Evolutionary conservation across 2,113 vertebrate species (phyloP).

Genomic region (Oncorhynchus mykiss): DNA sequence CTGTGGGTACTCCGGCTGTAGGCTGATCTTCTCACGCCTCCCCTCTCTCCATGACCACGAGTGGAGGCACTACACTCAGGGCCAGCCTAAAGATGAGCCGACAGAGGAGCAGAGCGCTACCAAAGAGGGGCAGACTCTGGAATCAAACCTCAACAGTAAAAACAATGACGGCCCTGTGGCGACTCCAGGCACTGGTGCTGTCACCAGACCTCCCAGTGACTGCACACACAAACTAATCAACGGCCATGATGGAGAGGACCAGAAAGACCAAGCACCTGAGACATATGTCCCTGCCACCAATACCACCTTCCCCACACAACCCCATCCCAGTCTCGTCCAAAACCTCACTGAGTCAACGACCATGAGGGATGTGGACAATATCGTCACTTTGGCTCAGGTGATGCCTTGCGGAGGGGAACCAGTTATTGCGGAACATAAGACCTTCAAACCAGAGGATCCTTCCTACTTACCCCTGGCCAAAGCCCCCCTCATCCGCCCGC

Average conservation of each 20-base stretch:
- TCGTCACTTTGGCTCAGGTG: conserved; percentile 39
- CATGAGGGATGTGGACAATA: conserved; percentile 32
- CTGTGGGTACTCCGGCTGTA: conserved; percentile 86
- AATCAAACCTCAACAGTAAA: neutral
- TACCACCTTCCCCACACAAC: neutral
- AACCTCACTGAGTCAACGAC: conserved; percentile 38
- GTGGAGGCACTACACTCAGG: conserved; percentile 83
- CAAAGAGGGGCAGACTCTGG: neutral
- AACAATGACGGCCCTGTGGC: neutral
- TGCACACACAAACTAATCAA: conserved; percentile 33
- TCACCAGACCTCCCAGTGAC: neutral
- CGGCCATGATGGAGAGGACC: conserved; percentile 34
- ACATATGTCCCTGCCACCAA: neutral
- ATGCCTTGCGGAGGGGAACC: neutral
- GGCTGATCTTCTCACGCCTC: conserved; percentile 78
- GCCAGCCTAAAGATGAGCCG: conserved; percentile 46
- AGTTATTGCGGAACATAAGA: conserved; percentile 58
- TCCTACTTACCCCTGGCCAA: conserved; percentile 51
- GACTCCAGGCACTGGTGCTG: neutral
- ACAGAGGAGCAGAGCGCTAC: neutral
- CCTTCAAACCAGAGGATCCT: conserved; percentile 59
- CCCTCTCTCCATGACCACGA: conserved; percentile 87
- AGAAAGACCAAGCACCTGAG: neutral
- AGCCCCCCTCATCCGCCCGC: conserved; percentile 81
- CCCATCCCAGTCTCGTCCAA: neutral